Evolutionary conservation across 1,140 invertebrate species (phyloP).

Genomic region (Drosophila punjabiensis): DNA sequence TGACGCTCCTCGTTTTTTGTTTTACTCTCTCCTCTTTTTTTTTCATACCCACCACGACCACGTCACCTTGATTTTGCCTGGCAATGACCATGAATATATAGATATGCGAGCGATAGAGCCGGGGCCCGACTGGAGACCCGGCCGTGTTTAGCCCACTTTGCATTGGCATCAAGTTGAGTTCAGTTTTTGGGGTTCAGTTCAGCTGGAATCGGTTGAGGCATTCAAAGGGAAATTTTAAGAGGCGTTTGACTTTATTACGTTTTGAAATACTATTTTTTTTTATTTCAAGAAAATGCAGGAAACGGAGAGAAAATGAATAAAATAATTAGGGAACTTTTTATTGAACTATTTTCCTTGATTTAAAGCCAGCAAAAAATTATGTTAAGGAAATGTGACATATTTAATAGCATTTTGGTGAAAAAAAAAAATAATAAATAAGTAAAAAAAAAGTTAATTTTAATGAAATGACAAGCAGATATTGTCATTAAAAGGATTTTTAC

Average conservation of each 20-base stretch:
- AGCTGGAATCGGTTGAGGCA: conserved; percentile 11
- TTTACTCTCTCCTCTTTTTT: conserved; percentile 45
- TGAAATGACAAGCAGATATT: no score
- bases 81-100: conserved; percentile 81
- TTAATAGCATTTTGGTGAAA: neutral
- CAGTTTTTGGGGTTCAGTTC: neutral
- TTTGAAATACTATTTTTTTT: neutral
- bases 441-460: no score
- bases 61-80: conserved; percentile 78
- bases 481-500: no score
- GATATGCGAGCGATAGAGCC: conserved; percentile 46
- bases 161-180: conserved; percentile 47
- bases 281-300: neutral
- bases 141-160: conserved; percentile 78
- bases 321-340: neutral
- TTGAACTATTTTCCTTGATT: neutral
- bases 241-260: neutral
- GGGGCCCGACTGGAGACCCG: conserved; percentile 2
- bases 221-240: conserved; percentile 34
- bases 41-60: conserved; percentile 12
- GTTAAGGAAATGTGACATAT: neutral
- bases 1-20: conserved; percentile 18
- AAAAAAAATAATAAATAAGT: no score
- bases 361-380: neutral
- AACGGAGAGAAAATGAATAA: neutral